Evolutionary conservation across 2,797 vertebrate genomes (phyloP), one percentile per base, ranked within the genome.

Genomic region (Phrynocephalus guinanensis): DNA sequence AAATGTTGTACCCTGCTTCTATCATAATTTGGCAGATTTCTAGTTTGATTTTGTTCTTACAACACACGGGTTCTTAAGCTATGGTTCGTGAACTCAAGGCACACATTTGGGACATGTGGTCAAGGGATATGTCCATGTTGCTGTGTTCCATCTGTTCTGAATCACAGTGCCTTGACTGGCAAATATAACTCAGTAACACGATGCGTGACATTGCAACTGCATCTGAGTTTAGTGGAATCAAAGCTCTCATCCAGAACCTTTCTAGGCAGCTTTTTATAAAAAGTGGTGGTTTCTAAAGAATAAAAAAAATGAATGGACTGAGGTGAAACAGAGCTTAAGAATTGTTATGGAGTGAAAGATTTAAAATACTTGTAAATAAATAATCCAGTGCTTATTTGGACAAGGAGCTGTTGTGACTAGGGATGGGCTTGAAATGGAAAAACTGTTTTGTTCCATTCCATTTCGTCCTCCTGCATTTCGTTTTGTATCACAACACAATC

Each of bases 321-420:
- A 33, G 71, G 78, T 60, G 77, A 83, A 77, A 30, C 28, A n/a
- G 30, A 76, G 5, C 18, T 72, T 70, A 83, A 52, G 72, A 52
- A 26, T 44, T 83, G n/a, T 8, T 56, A 28, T 26, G n/a, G 60
- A 68, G 50, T 11, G 63, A 72, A 71, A 63, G 77, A 80, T 76
- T 70, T 72, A 44, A 86, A 82, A 82, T 38, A 48, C 44, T 52
- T 76, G 52, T 11, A 63, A 56, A 84, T 79, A 84, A 84, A 72
- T 84, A 75, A 81, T 67, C 60, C 18, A 76, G 30, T 75, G 73
- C 63, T 52, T 67, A 18, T 77, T 89, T 85, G 85, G 78, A 85
- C 30, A 63, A 84, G 87, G 44, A 82, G 56, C 24, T 28, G 48
- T 30, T 48, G 50, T 82, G 83, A 78, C 4, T 38, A 38, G 38